Conservation (phyloP, 2,888 invertebrate species). For the Homarus gammarus region DNA sequence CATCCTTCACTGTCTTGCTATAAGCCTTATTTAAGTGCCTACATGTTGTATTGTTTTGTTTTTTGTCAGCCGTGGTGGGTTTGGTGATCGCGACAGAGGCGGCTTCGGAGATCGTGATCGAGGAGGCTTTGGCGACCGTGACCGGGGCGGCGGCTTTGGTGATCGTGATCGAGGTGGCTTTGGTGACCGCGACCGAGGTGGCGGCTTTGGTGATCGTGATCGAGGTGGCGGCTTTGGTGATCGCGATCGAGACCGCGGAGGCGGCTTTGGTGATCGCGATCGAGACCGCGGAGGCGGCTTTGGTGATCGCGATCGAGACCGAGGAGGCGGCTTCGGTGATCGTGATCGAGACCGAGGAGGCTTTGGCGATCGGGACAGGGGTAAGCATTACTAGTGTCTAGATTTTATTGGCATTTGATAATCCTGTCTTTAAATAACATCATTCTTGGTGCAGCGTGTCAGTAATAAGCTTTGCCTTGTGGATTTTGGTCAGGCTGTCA, state of each 20-base stretch:
- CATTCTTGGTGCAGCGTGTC: too few relatives aligned
- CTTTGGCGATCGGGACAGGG: conserved; percentile 41
- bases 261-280: conserved; percentile 29
- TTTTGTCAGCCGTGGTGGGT: conserved; percentile 30
- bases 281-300: conserved; percentile 27
- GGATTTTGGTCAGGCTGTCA: too few relatives aligned
- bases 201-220: conserved; percentile 32
- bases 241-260: conserved; percentile 35
- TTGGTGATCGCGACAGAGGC: conserved; percentile 50
- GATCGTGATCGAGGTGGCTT: conserved; percentile 55
- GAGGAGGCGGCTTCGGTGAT: conserved; percentile 55
- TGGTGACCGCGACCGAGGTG: conserved; percentile 38
- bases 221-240: conserved; percentile 50
- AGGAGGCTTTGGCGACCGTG: conserved; percentile 61
- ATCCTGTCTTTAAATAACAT: too few relatives aligned
- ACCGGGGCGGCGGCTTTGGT: conserved; percentile 53
- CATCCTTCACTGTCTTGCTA: too few relatives aligned
- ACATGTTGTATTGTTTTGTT: too few relatives aligned
- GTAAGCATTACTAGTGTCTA: neutral
- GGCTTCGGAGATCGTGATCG: conserved; percentile 58
- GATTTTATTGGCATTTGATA: too few relatives aligned
- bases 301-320: conserved; percentile 51
- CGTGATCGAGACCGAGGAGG: conserved; percentile 43
- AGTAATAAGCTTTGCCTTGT: too few relatives aligned
- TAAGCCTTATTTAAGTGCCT: too few relatives aligned